Evolutionary conservation across 2,797 vertebrate genomes (phyloP), one percentile per base, ranked within the genome.

Genomic region (Pygocentrus nattereri): DNA sequence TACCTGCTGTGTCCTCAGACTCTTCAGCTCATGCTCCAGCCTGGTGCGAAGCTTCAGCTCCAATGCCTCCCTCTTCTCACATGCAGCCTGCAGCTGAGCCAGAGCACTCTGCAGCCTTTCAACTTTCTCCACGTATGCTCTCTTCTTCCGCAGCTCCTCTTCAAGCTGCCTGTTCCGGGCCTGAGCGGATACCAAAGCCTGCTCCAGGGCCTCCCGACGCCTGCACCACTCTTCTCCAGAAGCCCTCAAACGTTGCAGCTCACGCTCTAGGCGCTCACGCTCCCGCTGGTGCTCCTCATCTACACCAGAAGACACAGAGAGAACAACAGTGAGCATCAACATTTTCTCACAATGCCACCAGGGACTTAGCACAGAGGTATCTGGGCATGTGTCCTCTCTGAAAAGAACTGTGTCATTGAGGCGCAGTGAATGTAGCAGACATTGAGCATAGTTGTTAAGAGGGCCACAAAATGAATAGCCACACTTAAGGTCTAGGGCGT

Each of bases 21-120:
- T 97, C 90, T 98, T 98, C 89, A 99, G 93, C 80, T 99, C 97
- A 90, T 98, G 97, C 93, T 99, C 98, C 76, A 99, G 92, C 72
- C 97, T 93, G 0, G 96, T 98, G 38, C 98, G 95, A 67, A 99
- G 94, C 27, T 96, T 93, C 80, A 97, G 90, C 89, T 99, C 98
- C 34, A 99, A 91, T 56, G 94, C 92, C 85, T 99, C 98, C 5
- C 98, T 92, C 91, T 99, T 99, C 91, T 99, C 97, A 0, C 98
- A 99, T 3, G 97, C 98, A 0, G 96, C 97, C 92, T 99, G 98
- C 87, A 99, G 95, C 92, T 99, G 98, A 30, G 92, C 96, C 62
- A 99, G 93, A 0, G 98, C 94, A 44, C 96, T 96, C 92, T 99
- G 98, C 87, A 99, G 93, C 80, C 96, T 80, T 89, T 99, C 97